Conservation (phyloP, 2,797 vertebrate species). For the Orientallactaga sibirica region DNA sequence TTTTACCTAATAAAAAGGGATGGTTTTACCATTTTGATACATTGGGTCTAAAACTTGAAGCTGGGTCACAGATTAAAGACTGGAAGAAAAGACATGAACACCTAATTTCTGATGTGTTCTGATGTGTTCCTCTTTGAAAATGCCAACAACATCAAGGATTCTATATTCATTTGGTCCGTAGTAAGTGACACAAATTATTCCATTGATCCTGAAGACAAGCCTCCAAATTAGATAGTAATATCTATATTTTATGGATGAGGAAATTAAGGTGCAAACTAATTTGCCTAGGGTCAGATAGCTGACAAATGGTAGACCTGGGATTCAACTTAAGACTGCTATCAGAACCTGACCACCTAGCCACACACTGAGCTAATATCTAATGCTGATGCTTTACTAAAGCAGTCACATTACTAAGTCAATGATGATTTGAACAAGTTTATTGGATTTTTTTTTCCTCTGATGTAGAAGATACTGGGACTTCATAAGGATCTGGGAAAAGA, state of each 20-base stretch:
- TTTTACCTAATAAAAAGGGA: not conserved
- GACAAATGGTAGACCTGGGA: conserved; percentile 12
- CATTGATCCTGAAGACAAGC: conserved; percentile 1
- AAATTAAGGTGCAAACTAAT: conserved; percentile 50
- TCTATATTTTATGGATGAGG: conserved; percentile 42
- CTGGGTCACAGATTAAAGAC: conserved; percentile 33
- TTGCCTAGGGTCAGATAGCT: not conserved
- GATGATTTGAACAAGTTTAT: conserved; percentile 43
- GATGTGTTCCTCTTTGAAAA: conserved; percentile 26
- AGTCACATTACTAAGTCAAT: conserved; percentile 45
- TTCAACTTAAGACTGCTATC: not conserved
- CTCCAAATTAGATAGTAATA: conserved; percentile 35
- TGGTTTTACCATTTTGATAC: conserved; percentile 41
- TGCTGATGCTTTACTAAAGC: conserved; percentile 42
- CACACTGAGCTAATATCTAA: not conserved
- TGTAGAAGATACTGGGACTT: conserved; percentile 13
- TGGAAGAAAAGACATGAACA: not conserved
- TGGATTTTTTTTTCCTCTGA: conserved; percentile 37
- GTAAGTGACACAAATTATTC: conserved; percentile 30
- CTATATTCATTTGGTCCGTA: conserved; percentile 13
- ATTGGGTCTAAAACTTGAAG: conserved; percentile 24
- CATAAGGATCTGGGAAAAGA: conserved; percentile 7
- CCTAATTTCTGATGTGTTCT: not conserved
- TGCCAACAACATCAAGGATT: conserved; percentile 2
- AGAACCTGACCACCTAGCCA: conserved; percentile 38